A percentile compares a stretch with the other conserved stretches of the same genome.
Conservation (phyloP, 2,113 vertebrate genomes). For the Zootoca vivipara region DNA sequence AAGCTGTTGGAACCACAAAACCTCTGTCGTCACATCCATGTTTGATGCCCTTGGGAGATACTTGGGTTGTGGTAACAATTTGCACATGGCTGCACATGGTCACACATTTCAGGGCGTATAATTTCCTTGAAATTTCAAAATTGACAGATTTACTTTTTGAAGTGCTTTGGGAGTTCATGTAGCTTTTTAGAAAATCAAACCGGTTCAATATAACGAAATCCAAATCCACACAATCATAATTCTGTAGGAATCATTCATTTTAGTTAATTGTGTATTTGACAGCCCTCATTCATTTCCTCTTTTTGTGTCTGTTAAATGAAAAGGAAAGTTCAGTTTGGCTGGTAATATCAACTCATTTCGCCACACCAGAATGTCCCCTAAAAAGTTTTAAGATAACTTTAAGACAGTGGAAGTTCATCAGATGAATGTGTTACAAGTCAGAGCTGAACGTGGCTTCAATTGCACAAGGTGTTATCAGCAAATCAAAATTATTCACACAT, state of each 20-base stretch:
- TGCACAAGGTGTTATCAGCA: slow-evolving; percentile 76
- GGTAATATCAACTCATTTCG: slow-evolving; percentile 40
- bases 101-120: background rate
- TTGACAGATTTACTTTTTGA: slow-evolving; percentile 3
- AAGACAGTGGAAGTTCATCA: slow-evolving; percentile 66
- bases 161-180: background rate
- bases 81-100: background rate
- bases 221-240: background rate
- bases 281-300: background rate
- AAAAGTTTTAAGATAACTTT: slow-evolving; percentile 70
- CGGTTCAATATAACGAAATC: slow-evolving; percentile 1
- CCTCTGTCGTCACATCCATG: background rate
- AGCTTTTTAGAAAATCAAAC: background rate
- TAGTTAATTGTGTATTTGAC: background rate
- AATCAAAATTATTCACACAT: slow-evolving; percentile 78
- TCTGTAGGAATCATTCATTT: background rate
- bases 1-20: background rate
- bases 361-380: slow-evolving; percentile 45
- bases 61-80: background rate
- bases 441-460: slow-evolving; percentile 71
- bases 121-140: background rate
- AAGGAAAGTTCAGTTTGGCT: slow-evolving; percentile 23
- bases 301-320: slow-evolving; percentile 36
- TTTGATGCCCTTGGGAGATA: background rate
- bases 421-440: slow-evolving; percentile 74